A percentile compares a stretch with the other conserved stretches of the same genome.
Conservation (phyloP, 2,113 vertebrate species). For the Anseranas semipalmata region DNA sequence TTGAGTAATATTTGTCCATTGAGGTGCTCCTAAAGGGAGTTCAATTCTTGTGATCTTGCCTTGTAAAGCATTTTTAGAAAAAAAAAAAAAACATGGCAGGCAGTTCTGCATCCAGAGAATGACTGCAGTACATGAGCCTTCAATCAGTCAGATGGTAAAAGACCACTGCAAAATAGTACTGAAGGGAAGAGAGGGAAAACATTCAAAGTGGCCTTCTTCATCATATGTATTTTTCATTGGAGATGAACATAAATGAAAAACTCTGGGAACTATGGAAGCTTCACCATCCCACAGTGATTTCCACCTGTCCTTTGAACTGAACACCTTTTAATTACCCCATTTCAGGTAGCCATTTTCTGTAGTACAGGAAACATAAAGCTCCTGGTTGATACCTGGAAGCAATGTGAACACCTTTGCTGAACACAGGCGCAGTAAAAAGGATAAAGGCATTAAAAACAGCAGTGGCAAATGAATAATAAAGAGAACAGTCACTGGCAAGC, state of each 20-base stretch:
- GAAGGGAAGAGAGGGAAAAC: background rate
- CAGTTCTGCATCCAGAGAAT: background rate
- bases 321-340: background rate
- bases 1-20: background rate
- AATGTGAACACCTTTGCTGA: background rate
- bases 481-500: background rate
- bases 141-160: background rate
- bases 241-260: background rate
- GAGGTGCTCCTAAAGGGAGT: background rate
- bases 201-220: rapidly evolving
- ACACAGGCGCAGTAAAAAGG: background rate
- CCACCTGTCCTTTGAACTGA: background rate
- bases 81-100: background rate
- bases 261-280: background rate
- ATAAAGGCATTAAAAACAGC: background rate
- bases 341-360: background rate
- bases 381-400: background rate
- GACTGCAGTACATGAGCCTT: background rate
- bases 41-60: background rate
- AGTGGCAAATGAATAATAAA: background rate
- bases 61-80: background rate
- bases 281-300: background rate
- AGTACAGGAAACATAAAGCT: background rate
- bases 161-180: background rate
- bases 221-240: background rate